These are phyloP conservation scores for Artemia sinica DNA, from an alignment of 2,888 invertebrate genomes.

Conservation along the genomic window DNA sequence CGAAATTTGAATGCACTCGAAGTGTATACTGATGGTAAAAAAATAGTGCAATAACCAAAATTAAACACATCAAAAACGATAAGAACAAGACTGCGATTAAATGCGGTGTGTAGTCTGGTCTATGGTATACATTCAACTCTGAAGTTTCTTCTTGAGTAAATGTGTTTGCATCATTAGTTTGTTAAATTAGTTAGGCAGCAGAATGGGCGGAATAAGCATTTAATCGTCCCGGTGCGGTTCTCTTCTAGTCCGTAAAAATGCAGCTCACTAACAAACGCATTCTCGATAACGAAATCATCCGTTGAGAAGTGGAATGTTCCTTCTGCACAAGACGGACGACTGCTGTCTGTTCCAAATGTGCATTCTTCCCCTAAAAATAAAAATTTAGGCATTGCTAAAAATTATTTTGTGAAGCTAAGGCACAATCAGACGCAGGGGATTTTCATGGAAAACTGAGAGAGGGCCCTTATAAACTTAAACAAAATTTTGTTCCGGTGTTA, in stretches of 20 bases:
- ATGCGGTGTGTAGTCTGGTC: not conserved
- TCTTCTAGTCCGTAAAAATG: not conserved
- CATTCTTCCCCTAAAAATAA: too few species aligned
- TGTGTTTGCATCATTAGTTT: not conserved
- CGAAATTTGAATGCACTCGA: not conserved
- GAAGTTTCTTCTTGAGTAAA: conserved; percentile 1
- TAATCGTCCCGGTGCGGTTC: not conserved
- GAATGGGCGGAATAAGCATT: not conserved
- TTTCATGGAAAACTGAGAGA: too few species aligned
- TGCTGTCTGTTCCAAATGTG: too few species aligned
- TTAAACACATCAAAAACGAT: not conserved
- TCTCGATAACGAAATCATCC: not conserved
- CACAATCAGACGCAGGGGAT: too few species aligned
- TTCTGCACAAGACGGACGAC: too few species aligned
- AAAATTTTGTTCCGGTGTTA: too few species aligned
- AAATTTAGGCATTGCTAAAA: too few species aligned
- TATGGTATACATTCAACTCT: not conserved
- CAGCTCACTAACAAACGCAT: not conserved
- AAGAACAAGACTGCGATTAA: not conserved
- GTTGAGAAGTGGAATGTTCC: too few species aligned
- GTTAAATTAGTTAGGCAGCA: not conserved
- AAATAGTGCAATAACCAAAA: not conserved
- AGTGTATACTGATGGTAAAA: not conserved
- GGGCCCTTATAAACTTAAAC: too few species aligned
- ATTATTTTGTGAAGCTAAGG: too few species aligned